Base-by-base conservation (phyloP, 2,888 invertebrate genomes). In the Neria commutata region DNA sequence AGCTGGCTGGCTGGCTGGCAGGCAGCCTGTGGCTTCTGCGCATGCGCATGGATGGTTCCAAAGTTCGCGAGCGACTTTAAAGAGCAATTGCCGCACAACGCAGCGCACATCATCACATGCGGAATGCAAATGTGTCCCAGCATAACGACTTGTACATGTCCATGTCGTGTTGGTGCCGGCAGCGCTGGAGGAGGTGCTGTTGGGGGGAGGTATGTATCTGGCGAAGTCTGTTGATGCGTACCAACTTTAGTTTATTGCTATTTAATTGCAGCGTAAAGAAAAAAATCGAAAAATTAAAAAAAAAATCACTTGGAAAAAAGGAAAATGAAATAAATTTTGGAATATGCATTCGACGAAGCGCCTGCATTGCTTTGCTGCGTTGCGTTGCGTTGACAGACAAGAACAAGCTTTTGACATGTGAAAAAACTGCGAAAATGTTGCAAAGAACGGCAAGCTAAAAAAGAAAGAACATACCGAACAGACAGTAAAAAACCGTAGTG, bases 361-460 rank as follows among this genome's bases (percentile, higher is more conserved):
- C 25, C 37, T 29, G 51, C 21, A n/a, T 11, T 17, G 34, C 16
- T 33, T 8, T 23, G 34, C 33, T 25, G 48, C 34, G 23, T 21
- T 37, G 29, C 29, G 33, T 29, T 17, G 29, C 48, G 52, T 51
- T 56, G 56, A 58, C 53, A 58, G 58, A 58, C 54, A 58, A 58
- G 58, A 50, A 58, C 58, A 58, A 54, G 54, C 54, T 49, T 58
- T 54, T 54, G 54, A 54, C 58, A 58, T 58, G 58, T 54, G 54
- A 54, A 54, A 54, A 54, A 58, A 42, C 42, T 19, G 21, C 11
- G 11, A 29, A 29, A 29, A 29, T 29, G 29, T 29, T 29, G 6
- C n/a, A n/a, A n/a, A n/a, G n/a, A n/a, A n/a, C n/a, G n/a, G n/a
- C n/a, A n/a, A n/a, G n/a, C n/a, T n/a, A n/a, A n/a, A n/a, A n/a